Percentiles rank a stretch among this genome's conserved stretches.
phyloP scores from a whole-genome alignment of 2,888 invertebrate genomes.

The Nasonia oneida region DNA sequence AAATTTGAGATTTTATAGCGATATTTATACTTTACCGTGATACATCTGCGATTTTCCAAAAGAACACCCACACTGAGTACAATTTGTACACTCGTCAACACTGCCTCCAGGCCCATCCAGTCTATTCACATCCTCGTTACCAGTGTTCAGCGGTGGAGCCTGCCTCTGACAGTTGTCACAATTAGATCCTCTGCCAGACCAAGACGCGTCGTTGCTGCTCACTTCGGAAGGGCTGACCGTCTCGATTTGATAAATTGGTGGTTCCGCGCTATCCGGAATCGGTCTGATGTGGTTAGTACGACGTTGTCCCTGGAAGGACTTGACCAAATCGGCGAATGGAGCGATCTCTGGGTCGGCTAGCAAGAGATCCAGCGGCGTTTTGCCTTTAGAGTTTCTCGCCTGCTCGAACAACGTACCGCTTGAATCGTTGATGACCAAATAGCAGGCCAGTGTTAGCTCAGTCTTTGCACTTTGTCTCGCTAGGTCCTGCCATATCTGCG shows the following conservation, averaged over 20 bases:
- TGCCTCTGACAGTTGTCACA: constrained; percentile 65
- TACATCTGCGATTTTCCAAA: constrained; percentile 63
- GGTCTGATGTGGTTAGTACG: not conserved
- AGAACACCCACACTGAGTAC: constrained; percentile 66
- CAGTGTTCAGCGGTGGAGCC: constrained; percentile 35
- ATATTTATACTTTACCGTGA: constrained; percentile 62
- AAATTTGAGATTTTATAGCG: not conserved
- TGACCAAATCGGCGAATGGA: constrained; percentile 80
- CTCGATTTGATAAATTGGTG: constrained; percentile 64
- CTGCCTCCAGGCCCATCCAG: constrained; percentile 68
- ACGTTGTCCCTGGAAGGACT: constrained; percentile 75
- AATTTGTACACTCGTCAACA: constrained; percentile 58
- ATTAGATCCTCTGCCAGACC: constrained; percentile 62
- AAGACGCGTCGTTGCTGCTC: constrained; percentile 52
- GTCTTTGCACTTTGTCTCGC: constrained; percentile 72
- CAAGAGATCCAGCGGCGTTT: constrained; percentile 86
- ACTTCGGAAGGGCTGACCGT: constrained; percentile 63
- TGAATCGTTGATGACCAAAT: constrained; percentile 80
- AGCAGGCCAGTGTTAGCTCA: constrained; percentile 86
- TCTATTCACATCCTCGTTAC: constrained; percentile 63
- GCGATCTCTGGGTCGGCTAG: constrained; percentile 79
- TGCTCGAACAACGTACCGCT: constrained; percentile 70
- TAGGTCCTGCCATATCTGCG: constrained; percentile 78
- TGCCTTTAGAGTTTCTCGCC: constrained; percentile 84
- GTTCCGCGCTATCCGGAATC: constrained; percentile 17